Base-by-base conservation (phyloP, 2,113 vertebrate species). In the Melanerpes formicivorus region DNA sequence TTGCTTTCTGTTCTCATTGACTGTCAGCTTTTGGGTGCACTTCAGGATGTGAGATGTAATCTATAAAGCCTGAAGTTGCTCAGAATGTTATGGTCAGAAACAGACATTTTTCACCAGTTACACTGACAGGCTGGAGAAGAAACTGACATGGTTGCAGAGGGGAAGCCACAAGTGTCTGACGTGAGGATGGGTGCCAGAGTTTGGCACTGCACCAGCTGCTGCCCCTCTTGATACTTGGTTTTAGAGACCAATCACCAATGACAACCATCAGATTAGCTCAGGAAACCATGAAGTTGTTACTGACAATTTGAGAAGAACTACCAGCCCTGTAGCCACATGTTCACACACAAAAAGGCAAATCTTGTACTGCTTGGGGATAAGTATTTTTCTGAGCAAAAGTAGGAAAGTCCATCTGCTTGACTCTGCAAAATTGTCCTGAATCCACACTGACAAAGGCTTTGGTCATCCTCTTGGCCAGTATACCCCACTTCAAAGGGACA, bases 21-120 rank as follows among this genome's bases (percentile, higher is more conserved):
- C 81, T 90, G 72, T 34, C 89, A 82, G 93, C 73, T 88, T 86
- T 83, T 92, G 82, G 89, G 95, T 85, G 76, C 54, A 27, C 22
- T 93, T 82, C 7, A 52, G 70, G 60, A 44, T 3, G 22, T 30
- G 73, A 75, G 87, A 44, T 87, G 85, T 58, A 11, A 87, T 67
- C 81, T 74, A 32, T 8, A 29, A 19, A 64, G 76, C 15, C 72
- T 19, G 32, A 65, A 82, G 66, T 14, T 62, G 67, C 56, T 86
- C 62, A 8, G 40, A 32, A 59, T 0, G 7, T 25, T 37, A 25
- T 18, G 52, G 59, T 26, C 59, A 88, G 80, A 93, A 82, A 70
- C 4, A 44, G 4, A 14, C 34, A 6, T 64, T 65, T 73, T 67
- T 71, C 65, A 59, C 2, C 7, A 17, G 58, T 2, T 34, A 14